A percentile compares a stretch with the other conserved stretches of the same genome.
These are phyloP conservation scores for Fukomys damarensis DNA, from an alignment of 2,113 vertebrate species.

Conservation along the genomic window DNA sequence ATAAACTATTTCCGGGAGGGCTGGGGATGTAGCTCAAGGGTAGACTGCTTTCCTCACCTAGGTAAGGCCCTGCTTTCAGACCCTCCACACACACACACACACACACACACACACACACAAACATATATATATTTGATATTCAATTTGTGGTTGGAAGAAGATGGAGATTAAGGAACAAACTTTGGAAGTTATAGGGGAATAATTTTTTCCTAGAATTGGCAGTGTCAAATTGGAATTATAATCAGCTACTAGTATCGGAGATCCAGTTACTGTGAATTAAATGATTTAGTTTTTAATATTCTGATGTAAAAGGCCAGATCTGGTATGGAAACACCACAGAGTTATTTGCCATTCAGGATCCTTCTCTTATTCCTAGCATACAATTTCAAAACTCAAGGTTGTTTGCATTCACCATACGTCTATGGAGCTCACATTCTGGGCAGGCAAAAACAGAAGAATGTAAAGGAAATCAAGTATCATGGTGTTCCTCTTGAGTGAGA, in stretches of 20 bases:
- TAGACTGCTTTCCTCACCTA: neutral
- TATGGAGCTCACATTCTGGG: neutral
- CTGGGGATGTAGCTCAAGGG: neutral
- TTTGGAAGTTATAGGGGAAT: neutral
- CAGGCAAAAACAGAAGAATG: neutral
- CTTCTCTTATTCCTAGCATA: neutral
- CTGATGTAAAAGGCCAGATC: neutral
- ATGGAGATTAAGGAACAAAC: neutral
- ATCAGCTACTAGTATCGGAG: neutral
- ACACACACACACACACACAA: no score
- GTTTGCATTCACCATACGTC: neutral
- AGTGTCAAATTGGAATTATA: neutral
- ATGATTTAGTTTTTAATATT: neutral
- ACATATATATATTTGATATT: no score
- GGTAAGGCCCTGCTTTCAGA: neutral
- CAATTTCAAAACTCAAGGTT: neutral
- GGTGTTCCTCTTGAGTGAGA: neutral
- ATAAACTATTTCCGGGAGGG: neutral
- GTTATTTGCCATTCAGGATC: neutral
- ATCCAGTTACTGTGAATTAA: neutral
- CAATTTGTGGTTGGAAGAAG: neutral
- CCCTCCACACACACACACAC: no score
- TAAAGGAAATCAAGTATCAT: neutral
- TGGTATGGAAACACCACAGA: neutral
- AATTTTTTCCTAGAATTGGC: neutral